Evolutionary conservation across 2,888 invertebrate species (phyloP).

Genomic region (Agrochola macilenta): DNA sequence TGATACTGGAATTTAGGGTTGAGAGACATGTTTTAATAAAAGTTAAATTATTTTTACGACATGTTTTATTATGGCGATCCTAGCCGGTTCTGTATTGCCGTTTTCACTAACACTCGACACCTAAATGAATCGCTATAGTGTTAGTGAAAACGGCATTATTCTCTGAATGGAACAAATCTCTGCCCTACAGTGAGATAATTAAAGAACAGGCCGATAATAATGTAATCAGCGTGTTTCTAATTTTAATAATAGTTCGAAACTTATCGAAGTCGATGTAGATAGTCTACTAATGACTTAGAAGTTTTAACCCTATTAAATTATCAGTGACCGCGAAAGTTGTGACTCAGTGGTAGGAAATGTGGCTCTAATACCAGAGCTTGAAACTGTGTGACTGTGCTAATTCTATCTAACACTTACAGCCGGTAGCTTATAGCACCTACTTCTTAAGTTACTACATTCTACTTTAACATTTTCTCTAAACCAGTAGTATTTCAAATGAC

Average conservation of each 20-base stretch:
- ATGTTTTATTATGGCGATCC: not conserved
- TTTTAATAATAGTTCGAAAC: not conserved
- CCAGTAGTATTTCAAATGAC: not conserved
- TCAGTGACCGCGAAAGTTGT: constrained; percentile 25
- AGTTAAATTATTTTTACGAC: not conserved
- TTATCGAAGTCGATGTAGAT: not conserved
- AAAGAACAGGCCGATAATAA: not conserved
- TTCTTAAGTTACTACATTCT: too few relatives aligned
- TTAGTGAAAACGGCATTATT: not conserved
- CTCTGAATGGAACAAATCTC: not conserved
- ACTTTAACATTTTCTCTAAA: not conserved
- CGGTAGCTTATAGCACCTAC: not conserved
- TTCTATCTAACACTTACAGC: not conserved
- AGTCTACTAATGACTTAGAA: constrained; percentile 9
- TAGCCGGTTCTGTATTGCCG: not conserved
- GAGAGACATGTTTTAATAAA: constrained; percentile 20
- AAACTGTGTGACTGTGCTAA: not conserved
- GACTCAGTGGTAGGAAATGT: constrained; percentile 20
- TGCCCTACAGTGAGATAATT: not conserved
- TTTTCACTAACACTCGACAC: not conserved
- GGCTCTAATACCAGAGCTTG: not conserved
- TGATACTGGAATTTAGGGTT: constrained; percentile 44
- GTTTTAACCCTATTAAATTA: constrained; percentile 18
- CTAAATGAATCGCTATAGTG: too few relatives aligned
- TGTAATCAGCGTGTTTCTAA: not conserved